These are phyloP conservation scores for Clepsis dumicolana DNA, from an alignment of 2,888 invertebrate genomes.

Conservation along the genomic window DNA sequence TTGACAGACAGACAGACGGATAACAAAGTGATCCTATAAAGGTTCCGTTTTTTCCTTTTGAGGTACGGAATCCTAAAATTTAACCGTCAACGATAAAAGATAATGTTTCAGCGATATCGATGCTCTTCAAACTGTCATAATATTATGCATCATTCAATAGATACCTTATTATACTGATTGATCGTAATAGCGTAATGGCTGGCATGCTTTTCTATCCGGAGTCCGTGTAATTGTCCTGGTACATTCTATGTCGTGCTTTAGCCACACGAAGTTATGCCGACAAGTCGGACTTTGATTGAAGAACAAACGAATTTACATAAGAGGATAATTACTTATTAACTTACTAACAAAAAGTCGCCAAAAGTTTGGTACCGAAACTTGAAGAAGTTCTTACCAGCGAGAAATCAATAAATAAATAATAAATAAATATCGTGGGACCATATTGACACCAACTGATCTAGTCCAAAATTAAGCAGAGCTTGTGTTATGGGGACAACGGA, in stretches of 20 bases:
- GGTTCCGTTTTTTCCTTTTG: too few species aligned
- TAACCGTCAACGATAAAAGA: conserved; percentile 38
- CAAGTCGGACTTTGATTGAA: neutral
- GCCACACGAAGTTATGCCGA: conserved; percentile 13
- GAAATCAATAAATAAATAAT: too few species aligned
- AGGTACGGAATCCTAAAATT: too few species aligned
- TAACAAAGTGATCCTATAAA: too few species aligned
- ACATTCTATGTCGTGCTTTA: conserved; percentile 21
- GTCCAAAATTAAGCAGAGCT: too few species aligned
- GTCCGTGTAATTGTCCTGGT: conserved; percentile 16
- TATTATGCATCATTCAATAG: conserved; percentile 42
- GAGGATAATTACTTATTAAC: neutral
- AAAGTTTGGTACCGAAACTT: too few species aligned
- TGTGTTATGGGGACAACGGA: too few species aligned
- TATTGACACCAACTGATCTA: too few species aligned
- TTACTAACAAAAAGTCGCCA: too few species aligned
- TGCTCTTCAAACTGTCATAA: conserved; percentile 40
- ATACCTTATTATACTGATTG: conserved; percentile 38
- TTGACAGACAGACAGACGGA: too few species aligned
- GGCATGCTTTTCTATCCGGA: conserved; percentile 34
- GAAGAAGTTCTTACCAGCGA: too few species aligned
- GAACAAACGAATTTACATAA: neutral
- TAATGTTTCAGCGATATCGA: conserved; percentile 31
- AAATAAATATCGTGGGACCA: too few species aligned
- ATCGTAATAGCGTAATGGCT: conserved; percentile 37